These are phyloP conservation scores for Paradisaea rubra DNA, from an alignment of 2,113 vertebrate species.

Conservation along the genomic window DNA sequence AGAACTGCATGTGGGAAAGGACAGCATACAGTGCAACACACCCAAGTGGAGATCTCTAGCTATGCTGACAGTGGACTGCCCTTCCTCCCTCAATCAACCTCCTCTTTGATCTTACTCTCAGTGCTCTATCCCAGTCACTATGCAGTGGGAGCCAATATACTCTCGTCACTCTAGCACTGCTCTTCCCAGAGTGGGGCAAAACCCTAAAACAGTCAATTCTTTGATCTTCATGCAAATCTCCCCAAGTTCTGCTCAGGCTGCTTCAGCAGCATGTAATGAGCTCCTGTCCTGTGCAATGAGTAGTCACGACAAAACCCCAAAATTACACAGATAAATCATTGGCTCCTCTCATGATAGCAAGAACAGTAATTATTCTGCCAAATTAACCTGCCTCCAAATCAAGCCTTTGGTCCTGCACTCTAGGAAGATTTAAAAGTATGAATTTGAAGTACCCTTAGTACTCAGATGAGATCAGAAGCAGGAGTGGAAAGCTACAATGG, in stretches of 20 bases:
- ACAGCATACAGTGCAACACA: neutral
- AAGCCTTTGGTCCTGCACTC: neutral
- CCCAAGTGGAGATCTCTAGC: neutral
- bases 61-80: neutral
- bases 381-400: conserved; percentile 12
- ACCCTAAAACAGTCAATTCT: neutral
- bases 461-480: neutral
- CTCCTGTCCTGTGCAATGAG: neutral
- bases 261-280: neutral
- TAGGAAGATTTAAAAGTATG: neutral
- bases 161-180: neutral
- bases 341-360: neutral
- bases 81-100: neutral
- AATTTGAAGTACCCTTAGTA: neutral
- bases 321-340: neutral
- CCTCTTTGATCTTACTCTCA: neutral
- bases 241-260: neutral
- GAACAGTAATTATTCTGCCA: neutral
- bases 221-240: neutral
- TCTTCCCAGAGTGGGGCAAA: neutral
- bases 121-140: neutral
- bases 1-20: neutral
- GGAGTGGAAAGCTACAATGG: neutral
- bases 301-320: neutral
- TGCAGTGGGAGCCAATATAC: neutral